phyloP scores from a whole-genome alignment of 2,888 invertebrate species.

The Megalurothrips usitatus region DNA sequence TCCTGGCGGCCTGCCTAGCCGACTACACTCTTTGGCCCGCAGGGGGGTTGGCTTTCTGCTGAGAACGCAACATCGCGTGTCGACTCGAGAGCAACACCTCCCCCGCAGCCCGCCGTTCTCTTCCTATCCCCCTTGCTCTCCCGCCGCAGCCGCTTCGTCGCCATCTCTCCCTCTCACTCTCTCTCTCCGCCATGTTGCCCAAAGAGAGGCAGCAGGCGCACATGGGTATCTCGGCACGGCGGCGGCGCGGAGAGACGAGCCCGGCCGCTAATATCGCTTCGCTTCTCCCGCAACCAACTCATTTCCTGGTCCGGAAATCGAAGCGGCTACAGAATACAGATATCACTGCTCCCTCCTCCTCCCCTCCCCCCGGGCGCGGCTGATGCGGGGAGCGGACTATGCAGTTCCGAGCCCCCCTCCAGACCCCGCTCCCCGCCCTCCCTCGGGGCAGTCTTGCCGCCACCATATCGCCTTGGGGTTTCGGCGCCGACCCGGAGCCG shows the following conservation, averaged over 20 bases:
- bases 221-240: too few species aligned
- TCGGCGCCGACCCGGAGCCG: neutral
- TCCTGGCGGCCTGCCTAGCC: too few species aligned
- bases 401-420: neutral
- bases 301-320: conserved; percentile 12
- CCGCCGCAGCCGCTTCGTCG: neutral
- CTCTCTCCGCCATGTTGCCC: neutral
- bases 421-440: too few species aligned
- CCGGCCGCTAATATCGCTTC: neutral
- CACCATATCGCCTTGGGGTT: neutral
- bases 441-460: too few species aligned
- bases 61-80: neutral
- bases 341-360: neutral
- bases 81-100: neutral
- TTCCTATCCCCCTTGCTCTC: neutral
- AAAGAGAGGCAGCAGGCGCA: too few species aligned
- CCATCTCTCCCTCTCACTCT: conserved; percentile 1
- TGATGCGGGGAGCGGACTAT: neutral
- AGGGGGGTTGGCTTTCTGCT: too few species aligned
- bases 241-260: neutral
- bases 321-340: conserved; percentile 24
- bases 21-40: too few species aligned
- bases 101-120: neutral
- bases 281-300: conserved; percentile 5
- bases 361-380: neutral